Evolutionary conservation across 2,797 vertebrate genomes (phyloP).

Genomic region (Channallabes apus): DNA sequence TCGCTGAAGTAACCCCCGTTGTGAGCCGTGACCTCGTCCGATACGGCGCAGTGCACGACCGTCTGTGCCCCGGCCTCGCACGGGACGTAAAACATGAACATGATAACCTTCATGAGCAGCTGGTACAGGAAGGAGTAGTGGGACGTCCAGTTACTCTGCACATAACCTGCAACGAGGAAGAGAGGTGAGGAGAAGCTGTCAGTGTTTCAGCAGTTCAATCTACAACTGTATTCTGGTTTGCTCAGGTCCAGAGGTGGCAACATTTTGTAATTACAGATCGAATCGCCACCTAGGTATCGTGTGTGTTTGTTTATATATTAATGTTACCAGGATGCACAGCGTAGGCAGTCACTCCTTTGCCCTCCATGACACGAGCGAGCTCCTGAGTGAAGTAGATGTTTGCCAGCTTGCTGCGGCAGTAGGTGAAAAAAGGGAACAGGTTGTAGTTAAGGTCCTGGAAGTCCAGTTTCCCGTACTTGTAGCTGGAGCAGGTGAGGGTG

Average conservation of each 20-base stretch:
- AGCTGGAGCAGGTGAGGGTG: slow-evolving; percentile 78
- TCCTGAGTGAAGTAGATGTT: slow-evolving; percentile 83
- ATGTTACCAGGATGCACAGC: slow-evolving; percentile 77
- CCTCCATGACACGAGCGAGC: slow-evolving; percentile 70
- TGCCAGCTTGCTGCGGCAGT: slow-evolving; percentile 81
- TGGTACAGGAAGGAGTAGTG: slow-evolving; percentile 78
- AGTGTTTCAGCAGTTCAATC: background rate
- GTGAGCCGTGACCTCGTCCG: slow-evolving; percentile 70
- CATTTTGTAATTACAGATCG: background rate
- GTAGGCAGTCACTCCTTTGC: slow-evolving; percentile 74
- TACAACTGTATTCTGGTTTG: background rate
- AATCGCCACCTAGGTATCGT: no score
- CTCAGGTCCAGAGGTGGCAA: background rate
- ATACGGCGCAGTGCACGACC: slow-evolving; percentile 76
- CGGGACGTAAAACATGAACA: slow-evolving; percentile 80
- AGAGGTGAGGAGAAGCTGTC: background rate
- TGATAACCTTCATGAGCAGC: slow-evolving; percentile 77
- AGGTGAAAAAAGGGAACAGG: slow-evolving; percentile 79
- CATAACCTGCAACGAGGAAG: slow-evolving; percentile 68
- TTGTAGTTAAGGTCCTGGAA: slow-evolving; percentile 84
- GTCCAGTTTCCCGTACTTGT: slow-evolving; percentile 81
- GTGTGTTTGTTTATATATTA: background rate
- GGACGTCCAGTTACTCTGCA: slow-evolving; percentile 76
- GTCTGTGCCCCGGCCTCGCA: slow-evolving; percentile 78
- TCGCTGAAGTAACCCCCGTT: slow-evolving; percentile 77